Percentiles rank a stretch among this genome's conserved stretches.
Conservation (phyloP, 2,888 invertebrate genomes). For the Resseliella maxima region DNA sequence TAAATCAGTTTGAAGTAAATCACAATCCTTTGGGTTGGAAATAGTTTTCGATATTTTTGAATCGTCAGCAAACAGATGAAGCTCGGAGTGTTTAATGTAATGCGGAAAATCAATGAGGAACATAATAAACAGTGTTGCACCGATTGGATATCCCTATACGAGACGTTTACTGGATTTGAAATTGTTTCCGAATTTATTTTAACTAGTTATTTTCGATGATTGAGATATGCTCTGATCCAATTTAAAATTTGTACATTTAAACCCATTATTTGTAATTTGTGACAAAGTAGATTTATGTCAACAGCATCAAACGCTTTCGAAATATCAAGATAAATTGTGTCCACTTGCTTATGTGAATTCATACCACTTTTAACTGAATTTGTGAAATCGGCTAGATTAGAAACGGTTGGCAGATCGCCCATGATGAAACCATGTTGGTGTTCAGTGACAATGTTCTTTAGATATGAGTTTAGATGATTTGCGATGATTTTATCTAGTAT, state of each 20-base stretch:
- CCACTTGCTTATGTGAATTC: background rate
- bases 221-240: background rate
- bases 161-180: background rate
- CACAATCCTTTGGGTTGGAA: background rate
- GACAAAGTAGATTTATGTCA: background rate
- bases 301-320: background rate
- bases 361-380: background rate
- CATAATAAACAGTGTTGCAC: background rate
- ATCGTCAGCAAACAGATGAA: background rate
- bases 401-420: background rate
- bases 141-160: background rate
- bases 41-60: background rate
- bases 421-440: background rate
- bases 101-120: background rate
- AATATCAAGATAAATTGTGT: background rate
- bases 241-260: background rate
- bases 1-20: background rate
- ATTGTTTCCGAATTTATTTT: background rate
- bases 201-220: background rate
- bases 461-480: background rate
- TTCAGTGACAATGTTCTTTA: background rate
- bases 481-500: background rate
- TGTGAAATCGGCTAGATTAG: background rate
- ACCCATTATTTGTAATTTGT: background rate
- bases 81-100: background rate